A percentile compares a stretch with the other conserved stretches of the same genome.
Conservation (phyloP, 1,140 invertebrate species). For the Aphelinus certus region DNA sequence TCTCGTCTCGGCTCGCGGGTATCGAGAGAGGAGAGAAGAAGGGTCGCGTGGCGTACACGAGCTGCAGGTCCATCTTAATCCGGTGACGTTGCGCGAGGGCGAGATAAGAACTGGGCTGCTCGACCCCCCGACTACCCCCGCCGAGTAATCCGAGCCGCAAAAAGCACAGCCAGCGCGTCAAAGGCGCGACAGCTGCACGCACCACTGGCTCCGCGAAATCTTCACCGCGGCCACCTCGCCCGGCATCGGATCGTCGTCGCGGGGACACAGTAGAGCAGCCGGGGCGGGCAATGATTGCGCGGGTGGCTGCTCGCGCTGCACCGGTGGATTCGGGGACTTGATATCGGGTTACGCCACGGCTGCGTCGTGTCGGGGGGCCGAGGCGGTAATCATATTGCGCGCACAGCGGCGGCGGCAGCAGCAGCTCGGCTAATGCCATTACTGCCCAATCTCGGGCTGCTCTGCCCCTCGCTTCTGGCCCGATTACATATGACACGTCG, state of each 20-base stretch:
- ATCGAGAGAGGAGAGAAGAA: conserved; percentile 54
- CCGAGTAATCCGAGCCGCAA: conserved; percentile 63
- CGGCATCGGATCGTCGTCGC: conserved; percentile 44
- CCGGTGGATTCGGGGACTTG: conserved; percentile 39
- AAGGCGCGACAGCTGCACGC: conserved; percentile 52
- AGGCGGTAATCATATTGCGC: conserved; percentile 62
- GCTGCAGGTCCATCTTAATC: not conserved
- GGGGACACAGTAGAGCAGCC: too few species aligned
- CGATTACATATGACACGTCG: conserved; percentile 65
- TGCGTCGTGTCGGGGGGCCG: too few species aligned
- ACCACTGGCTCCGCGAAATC: not conserved
- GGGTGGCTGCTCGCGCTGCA: not conserved
- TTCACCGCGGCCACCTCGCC: too few species aligned
- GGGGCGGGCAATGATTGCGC: too few species aligned
- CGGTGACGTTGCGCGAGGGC: too few species aligned
- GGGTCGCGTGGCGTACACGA: conserved; percentile 38
- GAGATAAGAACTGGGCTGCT: not conserved
- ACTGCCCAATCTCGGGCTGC: conserved; percentile 54
- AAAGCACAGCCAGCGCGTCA: conserved; percentile 55
- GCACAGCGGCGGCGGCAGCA: too few species aligned
- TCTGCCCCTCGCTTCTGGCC: conserved; percentile 44
- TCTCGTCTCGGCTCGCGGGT: too few species aligned
- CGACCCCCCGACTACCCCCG: conserved; percentile 60
- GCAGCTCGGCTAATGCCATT: conserved; percentile 66
- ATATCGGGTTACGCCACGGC: conserved; percentile 23